Percentiles rank a stretch among this genome's conserved stretches.
These are phyloP conservation scores for Nasonovia ribisnigri DNA, from an alignment of 2,888 invertebrate genomes.

Conservation along the genomic window DNA sequence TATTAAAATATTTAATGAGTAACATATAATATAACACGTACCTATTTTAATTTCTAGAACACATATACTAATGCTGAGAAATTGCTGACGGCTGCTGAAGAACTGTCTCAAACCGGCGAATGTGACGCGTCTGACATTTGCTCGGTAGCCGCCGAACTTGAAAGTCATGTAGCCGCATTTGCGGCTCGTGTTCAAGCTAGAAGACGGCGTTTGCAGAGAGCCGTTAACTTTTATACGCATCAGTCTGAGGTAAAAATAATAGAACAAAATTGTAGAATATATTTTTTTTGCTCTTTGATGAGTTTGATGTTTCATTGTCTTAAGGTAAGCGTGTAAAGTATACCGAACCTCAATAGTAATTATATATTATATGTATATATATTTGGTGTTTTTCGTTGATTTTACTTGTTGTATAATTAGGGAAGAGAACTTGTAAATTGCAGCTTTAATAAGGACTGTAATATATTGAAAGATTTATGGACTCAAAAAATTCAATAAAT, in stretches of 20 bases:
- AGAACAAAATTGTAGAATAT: neutral
- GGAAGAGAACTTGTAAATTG: no score
- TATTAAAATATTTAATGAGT: neutral
- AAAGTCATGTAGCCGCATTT: conserved; percentile 94
- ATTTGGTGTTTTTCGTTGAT: neutral
- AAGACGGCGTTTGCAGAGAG: conserved; percentile 89
- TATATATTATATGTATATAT: neutral
- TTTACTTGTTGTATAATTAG: neutral
- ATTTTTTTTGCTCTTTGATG: neutral
- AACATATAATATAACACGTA: neutral
- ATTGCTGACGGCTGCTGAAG: conserved; percentile 93
- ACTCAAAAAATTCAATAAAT: no score
- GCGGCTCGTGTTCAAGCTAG: conserved; percentile 93
- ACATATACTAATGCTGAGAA: conserved; percentile 99
- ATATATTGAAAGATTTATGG: no score
- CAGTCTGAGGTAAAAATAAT: conserved; percentile 84
- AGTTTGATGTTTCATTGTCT: neutral
- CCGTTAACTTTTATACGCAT: conserved; percentile 95
- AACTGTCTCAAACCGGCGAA: conserved; percentile 94
- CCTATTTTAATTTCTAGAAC: conserved; percentile 76
- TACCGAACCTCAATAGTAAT: neutral
- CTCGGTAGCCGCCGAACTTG: conserved; percentile 92
- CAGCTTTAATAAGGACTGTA: no score
- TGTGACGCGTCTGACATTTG: conserved; percentile 97
- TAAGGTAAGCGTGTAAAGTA: neutral